A percentile compares a stretch with the other conserved stretches of the same genome.
These are phyloP conservation scores for Drosophila helvetica DNA, from an alignment of 2,888 invertebrate species.

Conservation along the genomic window DNA sequence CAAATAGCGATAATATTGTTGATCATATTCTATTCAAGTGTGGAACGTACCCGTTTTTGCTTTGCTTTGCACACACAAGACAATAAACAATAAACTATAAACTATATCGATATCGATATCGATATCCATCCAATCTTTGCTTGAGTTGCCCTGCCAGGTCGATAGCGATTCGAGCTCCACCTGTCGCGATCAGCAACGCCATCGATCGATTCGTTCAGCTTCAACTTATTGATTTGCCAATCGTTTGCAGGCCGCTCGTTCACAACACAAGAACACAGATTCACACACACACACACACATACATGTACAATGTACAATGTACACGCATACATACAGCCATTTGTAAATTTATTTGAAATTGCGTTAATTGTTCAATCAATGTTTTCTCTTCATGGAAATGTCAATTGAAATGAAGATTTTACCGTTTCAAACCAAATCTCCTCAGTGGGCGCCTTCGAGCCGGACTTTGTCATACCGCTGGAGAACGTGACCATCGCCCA, in stretches of 20 bases:
- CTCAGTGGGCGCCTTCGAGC: conserved; percentile 88
- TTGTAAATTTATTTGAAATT: conserved; percentile 45
- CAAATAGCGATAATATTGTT: conserved; percentile 28
- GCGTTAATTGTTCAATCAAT: conserved; percentile 72
- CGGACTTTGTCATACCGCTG: conserved; percentile 90
- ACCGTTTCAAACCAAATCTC: conserved; percentile 82
- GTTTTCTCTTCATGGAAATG: conserved; percentile 70
- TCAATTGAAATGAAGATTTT: conserved; percentile 80
- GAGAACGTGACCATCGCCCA: conserved; percentile 91
- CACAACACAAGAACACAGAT: conserved; percentile 6
- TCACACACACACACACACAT: neutral
- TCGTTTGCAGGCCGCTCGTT: conserved; percentile 41
- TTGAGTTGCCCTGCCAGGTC: conserved; percentile 14
- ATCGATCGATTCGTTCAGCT: conserved; percentile 34
- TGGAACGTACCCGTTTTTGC: conserved; percentile 13
- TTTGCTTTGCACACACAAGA: neutral
- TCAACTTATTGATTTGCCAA: conserved; percentile 45
- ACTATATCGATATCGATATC: conserved; percentile 10
- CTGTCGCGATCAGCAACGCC: neutral
- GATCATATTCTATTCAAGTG: neutral
- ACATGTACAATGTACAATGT: no score
- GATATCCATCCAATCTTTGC: conserved; percentile 30
- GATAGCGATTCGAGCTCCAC: neutral
- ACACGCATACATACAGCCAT: conserved; percentile 7
- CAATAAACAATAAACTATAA: no score